Percentiles rank a stretch among this genome's conserved stretches.
phyloP scores from a whole-genome alignment of 2,113 vertebrate species.

The Geococcyx californianus region DNA sequence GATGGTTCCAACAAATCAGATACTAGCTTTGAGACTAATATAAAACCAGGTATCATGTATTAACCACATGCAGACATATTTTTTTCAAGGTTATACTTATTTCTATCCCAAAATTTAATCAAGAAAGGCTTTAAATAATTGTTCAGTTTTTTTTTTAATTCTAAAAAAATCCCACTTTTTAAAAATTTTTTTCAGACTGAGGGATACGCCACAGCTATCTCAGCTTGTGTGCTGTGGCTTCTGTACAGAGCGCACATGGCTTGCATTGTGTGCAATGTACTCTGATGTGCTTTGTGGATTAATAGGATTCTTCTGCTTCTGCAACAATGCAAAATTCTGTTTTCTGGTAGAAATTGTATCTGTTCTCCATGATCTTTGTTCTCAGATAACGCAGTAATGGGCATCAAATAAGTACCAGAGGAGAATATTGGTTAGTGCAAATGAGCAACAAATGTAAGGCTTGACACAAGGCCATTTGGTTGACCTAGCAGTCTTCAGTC shows the following conservation, averaged over 20 bases:
- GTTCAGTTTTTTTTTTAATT: background rate
- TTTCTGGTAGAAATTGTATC: conserved; percentile 28
- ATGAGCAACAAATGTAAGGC: conserved; percentile 59
- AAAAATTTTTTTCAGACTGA: background rate
- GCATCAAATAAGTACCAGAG: conserved; percentile 46
- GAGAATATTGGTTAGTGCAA: conserved; percentile 12
- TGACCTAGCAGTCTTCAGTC: background rate
- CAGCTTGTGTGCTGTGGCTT: background rate
- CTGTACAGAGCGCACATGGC: background rate
- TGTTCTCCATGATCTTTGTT: conserved; percentile 47
- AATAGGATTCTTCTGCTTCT: conserved; percentile 53
- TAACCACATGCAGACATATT: background rate
- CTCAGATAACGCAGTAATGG: conserved; percentile 54
- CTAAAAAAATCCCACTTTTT: background rate
- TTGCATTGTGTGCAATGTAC: background rate
- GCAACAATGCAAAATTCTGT: background rate
- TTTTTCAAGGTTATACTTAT: background rate
- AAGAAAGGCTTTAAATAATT: background rate
- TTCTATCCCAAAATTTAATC: background rate
- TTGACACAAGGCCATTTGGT: background rate
- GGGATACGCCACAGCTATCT: background rate
- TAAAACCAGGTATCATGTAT: background rate
- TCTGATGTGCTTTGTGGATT: conserved; percentile 3
- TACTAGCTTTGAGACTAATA: background rate
- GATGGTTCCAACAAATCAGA: background rate